phyloP scores from a whole-genome alignment of 2,113 vertebrate species.

The Delphinus delphis region DNA sequence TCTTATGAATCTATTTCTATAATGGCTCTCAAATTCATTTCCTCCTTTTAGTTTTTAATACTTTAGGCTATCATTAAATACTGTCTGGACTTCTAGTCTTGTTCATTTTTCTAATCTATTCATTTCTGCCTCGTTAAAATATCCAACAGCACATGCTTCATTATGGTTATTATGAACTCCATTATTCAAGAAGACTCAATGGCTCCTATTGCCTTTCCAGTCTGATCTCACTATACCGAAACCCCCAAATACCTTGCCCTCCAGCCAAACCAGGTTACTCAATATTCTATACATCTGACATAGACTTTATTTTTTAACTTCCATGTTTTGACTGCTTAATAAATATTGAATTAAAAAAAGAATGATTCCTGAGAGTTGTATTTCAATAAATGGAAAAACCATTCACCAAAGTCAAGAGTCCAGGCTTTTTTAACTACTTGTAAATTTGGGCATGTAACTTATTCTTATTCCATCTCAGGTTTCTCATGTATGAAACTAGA shows the following conservation, averaged over 20 bases:
- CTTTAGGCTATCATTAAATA: background rate
- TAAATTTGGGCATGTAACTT: background rate
- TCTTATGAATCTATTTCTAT: background rate
- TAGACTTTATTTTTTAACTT: background rate
- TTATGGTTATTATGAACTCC: background rate
- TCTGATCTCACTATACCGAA: background rate
- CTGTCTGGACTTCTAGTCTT: background rate
- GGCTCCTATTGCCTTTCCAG: background rate
- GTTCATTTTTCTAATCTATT: background rate
- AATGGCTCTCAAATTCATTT: background rate
- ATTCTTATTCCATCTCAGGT: background rate
- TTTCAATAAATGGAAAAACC: conserved; percentile 35
- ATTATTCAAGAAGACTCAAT: background rate
- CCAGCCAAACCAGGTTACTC: background rate
- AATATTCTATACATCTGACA: background rate
- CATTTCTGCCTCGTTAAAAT: background rate
- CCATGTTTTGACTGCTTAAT: background rate
- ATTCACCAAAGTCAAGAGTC: background rate
- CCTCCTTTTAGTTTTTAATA: background rate
- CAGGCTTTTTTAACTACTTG: background rate
- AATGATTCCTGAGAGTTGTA: conserved; percentile 28
- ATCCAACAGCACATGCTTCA: background rate
- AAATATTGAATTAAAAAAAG: background rate
- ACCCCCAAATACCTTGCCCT: background rate
- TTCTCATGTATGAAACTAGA: background rate